Evolutionary conservation across 2,113 vertebrate genomes (phyloP).

Genomic region (Phalacrocorax pelagicus): DNA sequence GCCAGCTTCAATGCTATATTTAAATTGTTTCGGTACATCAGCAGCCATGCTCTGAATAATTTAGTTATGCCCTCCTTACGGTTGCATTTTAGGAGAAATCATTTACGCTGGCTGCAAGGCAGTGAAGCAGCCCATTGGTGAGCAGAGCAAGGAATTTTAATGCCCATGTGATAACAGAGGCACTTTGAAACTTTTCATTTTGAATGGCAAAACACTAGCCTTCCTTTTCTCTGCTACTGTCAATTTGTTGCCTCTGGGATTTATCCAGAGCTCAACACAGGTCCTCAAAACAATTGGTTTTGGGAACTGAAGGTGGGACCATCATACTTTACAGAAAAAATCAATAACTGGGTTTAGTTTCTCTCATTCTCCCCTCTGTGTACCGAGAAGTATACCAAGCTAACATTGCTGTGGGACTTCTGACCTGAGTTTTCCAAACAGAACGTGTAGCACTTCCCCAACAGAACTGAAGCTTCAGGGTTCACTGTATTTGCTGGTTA

Average conservation of each 20-base stretch:
- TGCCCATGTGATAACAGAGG: background rate
- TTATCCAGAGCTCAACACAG: background rate
- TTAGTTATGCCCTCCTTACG: background rate
- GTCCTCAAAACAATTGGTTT: background rate
- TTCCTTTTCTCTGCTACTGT: background rate
- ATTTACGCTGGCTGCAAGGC: background rate
- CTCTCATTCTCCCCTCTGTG: background rate
- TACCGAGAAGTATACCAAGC: too few relatives aligned
- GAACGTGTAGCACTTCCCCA: rapidly evolving
- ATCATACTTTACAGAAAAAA: background rate
- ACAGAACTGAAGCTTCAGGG: background rate
- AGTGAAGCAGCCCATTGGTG: background rate
- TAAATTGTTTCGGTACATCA: background rate
- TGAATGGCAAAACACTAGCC: background rate
- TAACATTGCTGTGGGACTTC: background rate
- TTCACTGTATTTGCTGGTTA: background rate
- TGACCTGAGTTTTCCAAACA: rapidly evolving
- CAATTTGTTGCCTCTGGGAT: background rate
- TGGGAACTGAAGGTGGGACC: background rate
- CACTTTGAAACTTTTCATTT: background rate
- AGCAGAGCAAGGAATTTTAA: background rate
- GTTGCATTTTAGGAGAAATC: background rate
- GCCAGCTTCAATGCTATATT: background rate
- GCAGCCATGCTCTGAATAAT: background rate
- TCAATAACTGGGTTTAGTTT: background rate